Evolutionary conservation across 2,113 vertebrate genomes (phyloP).

Genomic region (Penelope pileata): DNA sequence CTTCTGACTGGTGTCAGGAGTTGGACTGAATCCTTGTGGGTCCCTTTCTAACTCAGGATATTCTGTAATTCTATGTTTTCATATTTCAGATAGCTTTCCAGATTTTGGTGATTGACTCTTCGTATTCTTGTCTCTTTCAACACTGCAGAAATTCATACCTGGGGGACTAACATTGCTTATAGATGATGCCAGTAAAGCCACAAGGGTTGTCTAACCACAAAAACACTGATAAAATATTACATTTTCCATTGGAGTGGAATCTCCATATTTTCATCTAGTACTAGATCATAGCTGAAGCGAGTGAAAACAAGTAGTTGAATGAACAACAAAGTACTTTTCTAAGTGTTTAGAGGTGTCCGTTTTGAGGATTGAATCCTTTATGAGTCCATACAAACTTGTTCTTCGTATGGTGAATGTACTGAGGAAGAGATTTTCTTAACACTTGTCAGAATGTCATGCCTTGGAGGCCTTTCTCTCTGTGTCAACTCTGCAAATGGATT

Average conservation of each 20-base stretch:
- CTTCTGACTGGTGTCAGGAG: neutral
- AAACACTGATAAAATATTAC: neutral
- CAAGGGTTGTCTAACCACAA: neutral
- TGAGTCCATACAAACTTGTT: neutral
- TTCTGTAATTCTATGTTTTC: neutral
- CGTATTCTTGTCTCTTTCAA: neutral
- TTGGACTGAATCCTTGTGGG: neutral
- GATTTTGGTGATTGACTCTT: neutral
- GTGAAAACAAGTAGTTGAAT: neutral
- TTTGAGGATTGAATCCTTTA: neutral
- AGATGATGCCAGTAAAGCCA: neutral
- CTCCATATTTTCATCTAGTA: neutral
- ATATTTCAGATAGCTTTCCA: neutral
- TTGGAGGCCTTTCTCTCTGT: neutral
- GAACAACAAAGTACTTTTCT: neutral
- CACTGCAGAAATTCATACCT: neutral
- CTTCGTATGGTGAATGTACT: neutral
- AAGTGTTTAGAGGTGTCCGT: fast-evolving
- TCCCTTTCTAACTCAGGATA: neutral
- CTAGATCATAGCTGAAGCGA: neutral
- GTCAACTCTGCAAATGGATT: neutral
- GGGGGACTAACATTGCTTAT: neutral
- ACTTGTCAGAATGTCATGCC: neutral
- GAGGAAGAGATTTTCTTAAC: neutral
- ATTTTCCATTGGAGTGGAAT: neutral